Evolutionary conservation across 2,113 vertebrate genomes (phyloP).

Genomic region (Bubo scandiacus): DNA sequence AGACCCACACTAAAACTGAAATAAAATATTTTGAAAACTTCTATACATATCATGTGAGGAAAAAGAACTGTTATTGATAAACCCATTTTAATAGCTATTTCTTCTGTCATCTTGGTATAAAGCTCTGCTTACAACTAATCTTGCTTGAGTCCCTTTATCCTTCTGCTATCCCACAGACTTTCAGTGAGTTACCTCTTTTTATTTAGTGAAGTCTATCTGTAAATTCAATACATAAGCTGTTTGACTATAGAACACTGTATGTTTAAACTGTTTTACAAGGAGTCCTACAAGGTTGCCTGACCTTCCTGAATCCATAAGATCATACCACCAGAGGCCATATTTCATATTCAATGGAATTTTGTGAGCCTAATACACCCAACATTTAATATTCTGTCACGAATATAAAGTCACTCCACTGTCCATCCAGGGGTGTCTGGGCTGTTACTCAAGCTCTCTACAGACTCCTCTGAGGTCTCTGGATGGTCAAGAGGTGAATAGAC

Average conservation of each 20-base stretch:
- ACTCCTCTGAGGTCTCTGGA: neutral
- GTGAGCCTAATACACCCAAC: neutral
- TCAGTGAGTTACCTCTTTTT: neutral
- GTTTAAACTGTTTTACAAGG: neutral
- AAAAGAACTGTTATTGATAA: neutral
- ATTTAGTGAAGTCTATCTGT: neutral
- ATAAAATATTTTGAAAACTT: neutral
- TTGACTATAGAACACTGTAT: neutral
- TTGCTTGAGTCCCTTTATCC: neutral
- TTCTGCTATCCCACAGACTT: neutral
- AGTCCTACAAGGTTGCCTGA: neutral
- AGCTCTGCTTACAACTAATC: neutral
- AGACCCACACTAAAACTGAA: neutral
- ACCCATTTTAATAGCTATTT: neutral
- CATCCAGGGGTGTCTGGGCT: neutral
- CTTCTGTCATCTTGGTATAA: neutral
- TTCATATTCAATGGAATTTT: neutral
- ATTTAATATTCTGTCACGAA: neutral
- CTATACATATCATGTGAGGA: neutral
- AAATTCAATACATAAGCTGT: neutral
- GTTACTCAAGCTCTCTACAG: neutral
- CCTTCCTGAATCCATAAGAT: neutral
- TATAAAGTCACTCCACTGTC: neutral
- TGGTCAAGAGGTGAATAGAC: neutral
- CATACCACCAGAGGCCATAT: neutral